Base-by-base conservation (phyloP, 2,797 vertebrate species). In the Apodemus agrarius region DNA sequence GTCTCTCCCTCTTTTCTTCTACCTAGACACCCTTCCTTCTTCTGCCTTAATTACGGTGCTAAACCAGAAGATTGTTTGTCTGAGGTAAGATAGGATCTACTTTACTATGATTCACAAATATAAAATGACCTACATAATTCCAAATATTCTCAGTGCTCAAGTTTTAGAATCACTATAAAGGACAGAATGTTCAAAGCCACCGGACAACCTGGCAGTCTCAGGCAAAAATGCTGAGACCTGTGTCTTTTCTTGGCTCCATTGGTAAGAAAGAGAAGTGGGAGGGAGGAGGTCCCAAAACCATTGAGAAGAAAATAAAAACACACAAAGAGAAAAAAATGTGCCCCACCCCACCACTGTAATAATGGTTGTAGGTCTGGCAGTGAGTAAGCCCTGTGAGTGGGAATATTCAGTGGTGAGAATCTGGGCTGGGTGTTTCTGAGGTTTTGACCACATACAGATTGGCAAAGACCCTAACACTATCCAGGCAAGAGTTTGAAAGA, bases 181-280 rank as follows among this genome's bases (percentile, higher is more conserved):
- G 82, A 80, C 72, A 95, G 86, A 97, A 89, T 88, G 82, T 89
- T 96, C 95, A 95, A 91, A 96, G 79, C 43, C 79, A 34, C 40
- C 17, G 26, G 74, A 90, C 90, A 92, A 43, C 57, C 76, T 59
- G 17, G 14, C 91, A 83, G 22, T 16, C 59, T 61, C 22, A 1
- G 29, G 81, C 43, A 59, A 95, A 95, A 93, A 59, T 24, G 1
- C 13, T 80, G 72, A 59, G 49, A 34, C 52, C 24, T 24, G 22
- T 0, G 16, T 8, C 67, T 96, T 95, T 92, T 19, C 85, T 89
- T 89, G 43, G 67, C 12, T 92, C 13, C 6, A 6, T 67, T 82
- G 81, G 85, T 89, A 96, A 93, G 83, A 91, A 97, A 49, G 37
- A 78, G 61, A 78, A 83, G 31, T 57, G 65, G 67, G 4, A 91